A percentile compares a stretch with the other conserved stretches of the same genome.
phyloP scores from a whole-genome alignment of 2,888 invertebrate species.

The Tetanocera ferruginea region DNA sequence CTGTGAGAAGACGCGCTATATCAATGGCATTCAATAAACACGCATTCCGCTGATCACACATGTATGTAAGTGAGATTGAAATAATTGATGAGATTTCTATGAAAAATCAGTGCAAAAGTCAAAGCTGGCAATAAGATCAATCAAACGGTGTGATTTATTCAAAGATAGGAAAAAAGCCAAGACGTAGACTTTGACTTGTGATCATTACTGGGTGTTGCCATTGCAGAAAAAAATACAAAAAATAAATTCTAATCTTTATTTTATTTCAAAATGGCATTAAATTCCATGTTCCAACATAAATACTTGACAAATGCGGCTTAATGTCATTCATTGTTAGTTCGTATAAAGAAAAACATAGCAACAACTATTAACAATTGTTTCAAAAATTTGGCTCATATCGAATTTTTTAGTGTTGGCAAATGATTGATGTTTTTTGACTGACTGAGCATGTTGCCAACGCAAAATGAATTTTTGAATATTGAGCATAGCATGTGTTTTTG shows the following conservation, averaged over 20 bases:
- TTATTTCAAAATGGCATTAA: slow-evolving; percentile 39
- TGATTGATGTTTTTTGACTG: not conserved
- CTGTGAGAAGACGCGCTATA: not conserved
- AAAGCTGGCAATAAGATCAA: too few relatives aligned
- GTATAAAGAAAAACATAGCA: not conserved
- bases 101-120: too few relatives aligned
- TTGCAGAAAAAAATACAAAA: not conserved
- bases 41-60: too few relatives aligned
- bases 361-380: not conserved
- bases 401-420: not conserved
- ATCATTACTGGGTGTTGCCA: too few relatives aligned
- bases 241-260: not conserved
- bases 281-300: slow-evolving; percentile 44
- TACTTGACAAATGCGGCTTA: slow-evolving; percentile 33
- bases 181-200: too few relatives aligned
- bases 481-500: not conserved
- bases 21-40: too few relatives aligned
- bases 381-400: not conserved
- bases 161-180: too few relatives aligned
- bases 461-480: not conserved
- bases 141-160: too few relatives aligned
- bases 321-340: slow-evolving; percentile 9
- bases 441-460: not conserved
- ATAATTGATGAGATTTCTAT: not conserved
- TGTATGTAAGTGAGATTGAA: too few relatives aligned